Evolutionary conservation across 2,888 invertebrate genomes (phyloP), one percentile per base, ranked within the genome.

Genomic region (Pocota personata): DNA sequence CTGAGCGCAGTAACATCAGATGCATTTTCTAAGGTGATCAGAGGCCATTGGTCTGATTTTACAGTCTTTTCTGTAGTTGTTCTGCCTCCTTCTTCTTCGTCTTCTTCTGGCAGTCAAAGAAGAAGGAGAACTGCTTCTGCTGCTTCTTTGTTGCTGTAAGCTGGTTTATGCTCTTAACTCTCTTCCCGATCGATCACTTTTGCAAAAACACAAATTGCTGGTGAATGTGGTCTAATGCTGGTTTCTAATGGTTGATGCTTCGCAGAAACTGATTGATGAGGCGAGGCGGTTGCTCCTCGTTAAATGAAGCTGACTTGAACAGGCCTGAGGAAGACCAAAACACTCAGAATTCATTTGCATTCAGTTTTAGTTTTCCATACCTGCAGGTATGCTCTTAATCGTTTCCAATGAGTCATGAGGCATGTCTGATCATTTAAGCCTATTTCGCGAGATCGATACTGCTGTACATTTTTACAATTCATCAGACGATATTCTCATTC

Each of bases 41-140:
- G 90, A 90, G 91, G 91, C 89, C 90, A 89, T 91, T 91, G 91
- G 90, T 89, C 90, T 90, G 90, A 90, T 91, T 90, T 89, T 87
- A 58, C 66, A 67, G 71, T 77, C 58, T 71, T 79, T 62, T 69
- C 66, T 43, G 79, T 58, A 19, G 21, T 66, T 37, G 14, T 71
- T 60, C 46, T 57, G 14, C 64, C 35, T 21, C 30, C 72, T 37
- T 60, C 40, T 43, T 37, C 67, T n/a, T 75, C 40, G 43, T 32
- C 40, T 69, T 50, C 67, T 80, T 69, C 40, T 21, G 27, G 7
- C 8, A 12, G 0, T 32, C 12, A 14, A 6, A 32, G 71, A 40
- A 27, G 27, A 75, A 64, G 55, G 35, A 55, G 16, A 32, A 30
- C n/a, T n/a, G n/a, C n/a, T n/a, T n/a, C n/a, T n/a, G n/a, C 12